Conservation (phyloP, 2,113 vertebrate genomes). For the Archocentrus centrarchus region DNA sequence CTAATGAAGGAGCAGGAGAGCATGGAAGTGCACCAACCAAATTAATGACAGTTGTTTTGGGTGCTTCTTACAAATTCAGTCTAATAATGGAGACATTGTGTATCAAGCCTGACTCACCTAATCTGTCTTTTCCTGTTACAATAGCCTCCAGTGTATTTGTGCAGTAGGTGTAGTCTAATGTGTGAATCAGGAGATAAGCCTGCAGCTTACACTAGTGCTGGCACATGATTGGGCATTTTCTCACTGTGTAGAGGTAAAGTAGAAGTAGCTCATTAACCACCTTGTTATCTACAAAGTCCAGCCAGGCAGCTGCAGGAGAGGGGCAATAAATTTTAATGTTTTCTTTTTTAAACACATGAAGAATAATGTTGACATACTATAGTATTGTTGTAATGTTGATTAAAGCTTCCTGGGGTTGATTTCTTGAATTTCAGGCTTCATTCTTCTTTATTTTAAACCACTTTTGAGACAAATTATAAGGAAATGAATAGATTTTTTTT, state of each 20-base stretch:
- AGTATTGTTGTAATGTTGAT: not conserved
- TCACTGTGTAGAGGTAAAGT: not conserved
- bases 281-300: constrained; percentile 36
- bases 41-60: constrained; percentile 16
- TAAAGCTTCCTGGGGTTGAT: not conserved
- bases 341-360: not conserved
- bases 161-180: constrained; percentile 37
- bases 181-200: constrained; percentile 65
- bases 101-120: constrained; percentile 24
- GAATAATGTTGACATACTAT: not conserved
- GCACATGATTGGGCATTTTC: not conserved
- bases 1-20: not conserved
- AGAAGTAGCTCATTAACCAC: constrained; percentile 38
- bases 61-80: constrained; percentile 4
- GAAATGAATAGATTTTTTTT: not conserved
- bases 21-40: not conserved
- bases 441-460: not conserved
- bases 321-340: not conserved
- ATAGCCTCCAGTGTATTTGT: constrained; percentile 37
- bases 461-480: not conserved
- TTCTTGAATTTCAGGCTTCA: not conserved
- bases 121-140: constrained; percentile 25
- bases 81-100: constrained; percentile 38
- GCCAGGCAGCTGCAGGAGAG: not conserved
- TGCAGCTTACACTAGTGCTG: constrained; percentile 28